Base-by-base conservation (phyloP, 2,888 invertebrate genomes). In the Drosophila setosimentum region DNA sequence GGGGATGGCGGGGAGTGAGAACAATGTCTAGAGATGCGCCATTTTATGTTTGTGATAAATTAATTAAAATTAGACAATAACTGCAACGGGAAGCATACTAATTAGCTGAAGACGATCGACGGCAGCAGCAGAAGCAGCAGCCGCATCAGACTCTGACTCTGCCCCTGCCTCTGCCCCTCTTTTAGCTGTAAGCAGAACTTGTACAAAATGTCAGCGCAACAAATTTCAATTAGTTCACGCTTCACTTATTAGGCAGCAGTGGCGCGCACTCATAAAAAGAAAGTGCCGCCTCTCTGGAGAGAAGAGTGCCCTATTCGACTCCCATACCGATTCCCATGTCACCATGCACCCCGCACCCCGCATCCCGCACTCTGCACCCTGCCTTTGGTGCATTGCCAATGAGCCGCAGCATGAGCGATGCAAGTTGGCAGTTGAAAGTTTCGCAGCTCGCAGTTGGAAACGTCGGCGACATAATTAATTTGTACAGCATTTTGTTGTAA, bases 151-250 rank as follows among this genome's bases (percentile, higher is more conserved):
- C 55, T n/a, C 33, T 13, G 29, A 3, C 16, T 5, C 16, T 27
- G 48, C 24, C 42, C 24, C 49, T 42, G 11, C 30, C 35, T 7
- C 29, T 66, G 58, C 27, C 24, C 2, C 54, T 35, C 54, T 35
- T 35, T 37, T 71, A 68, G 65, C 61, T 74, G 80, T 78, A 86
- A 82, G 76, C 63, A 75, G 80, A 84, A 86, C 88, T 77, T 83
- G 87, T 85, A 79, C 72, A 65, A 83, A 74, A 90, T 89, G 91
- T 90, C 91, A 87, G 89, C 91, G 86, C 80, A 87, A 90, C 91
- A 87, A 87, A 87, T 87, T 78, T 82, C 91, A 91, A 91, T 92
- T 91, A 91, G 91, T 91, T 91, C 89, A 89, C 91, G 92, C 92
- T 92, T 91, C 91, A 88, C 82, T 87, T 89, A 83, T 76, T 80